Conservation (phyloP, 1,140 invertebrate species). For the Hypothenemus hampei region DNA sequence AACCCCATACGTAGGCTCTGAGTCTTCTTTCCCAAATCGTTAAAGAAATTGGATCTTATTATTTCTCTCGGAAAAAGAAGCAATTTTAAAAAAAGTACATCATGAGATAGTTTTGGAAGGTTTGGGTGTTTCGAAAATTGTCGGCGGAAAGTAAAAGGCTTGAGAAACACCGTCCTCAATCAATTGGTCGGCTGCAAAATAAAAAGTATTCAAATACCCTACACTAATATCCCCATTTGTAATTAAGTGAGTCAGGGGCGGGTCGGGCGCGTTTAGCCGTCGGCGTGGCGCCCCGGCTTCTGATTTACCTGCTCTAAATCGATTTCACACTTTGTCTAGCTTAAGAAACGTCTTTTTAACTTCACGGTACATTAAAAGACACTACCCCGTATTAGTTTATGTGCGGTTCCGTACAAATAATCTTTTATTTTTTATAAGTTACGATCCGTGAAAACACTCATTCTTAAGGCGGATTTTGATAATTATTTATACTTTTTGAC, state of each 20-base stretch:
- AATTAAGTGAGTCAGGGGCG: constrained; percentile 32
- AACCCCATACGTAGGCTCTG: too few species aligned
- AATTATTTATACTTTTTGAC: too few species aligned
- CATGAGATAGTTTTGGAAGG: too few species aligned
- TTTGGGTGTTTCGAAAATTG: too few species aligned
- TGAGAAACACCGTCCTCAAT: constrained; percentile 13
- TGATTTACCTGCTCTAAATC: constrained; percentile 32
- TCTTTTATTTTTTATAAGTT: constrained; percentile 14
- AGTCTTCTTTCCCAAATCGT: too few species aligned
- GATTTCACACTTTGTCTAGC: constrained; percentile 34
- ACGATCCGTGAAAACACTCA: constrained; percentile 7
- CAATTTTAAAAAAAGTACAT: too few species aligned
- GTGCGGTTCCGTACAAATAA: constrained; percentile 5
- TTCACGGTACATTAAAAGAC: constrained; percentile 17
- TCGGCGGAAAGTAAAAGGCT: too few species aligned
- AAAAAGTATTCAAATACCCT: constrained; percentile 24
- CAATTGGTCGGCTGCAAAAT: background rate
- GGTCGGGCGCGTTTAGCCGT: constrained; percentile 25
- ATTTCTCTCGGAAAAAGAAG: too few species aligned
- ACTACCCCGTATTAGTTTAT: constrained; percentile 18
- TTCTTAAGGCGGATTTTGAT: constrained; percentile 13
- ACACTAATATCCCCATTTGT: constrained; percentile 30
- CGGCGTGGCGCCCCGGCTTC: constrained; percentile 34
- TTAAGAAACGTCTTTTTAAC: constrained; percentile 25
- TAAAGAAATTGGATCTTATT: too few species aligned